Conservation (phyloP, 2,888 invertebrate genomes). For the Disparrhopalites patrizii region DNA sequence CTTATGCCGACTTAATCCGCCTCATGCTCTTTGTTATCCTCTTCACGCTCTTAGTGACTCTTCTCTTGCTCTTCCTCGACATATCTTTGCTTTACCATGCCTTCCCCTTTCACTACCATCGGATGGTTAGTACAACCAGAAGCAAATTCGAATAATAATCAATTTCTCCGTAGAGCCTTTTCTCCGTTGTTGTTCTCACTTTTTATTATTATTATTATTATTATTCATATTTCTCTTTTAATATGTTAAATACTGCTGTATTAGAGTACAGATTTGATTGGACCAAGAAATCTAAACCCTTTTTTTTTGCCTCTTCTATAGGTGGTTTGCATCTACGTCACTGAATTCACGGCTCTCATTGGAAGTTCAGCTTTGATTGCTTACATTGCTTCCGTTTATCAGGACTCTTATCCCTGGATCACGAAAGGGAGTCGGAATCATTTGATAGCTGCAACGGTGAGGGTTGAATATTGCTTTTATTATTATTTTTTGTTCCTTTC, state of each 20-base stretch:
- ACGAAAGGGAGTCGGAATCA: constrained; percentile 69
- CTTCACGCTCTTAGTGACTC: constrained; percentile 68
- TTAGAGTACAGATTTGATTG: too few relatives aligned
- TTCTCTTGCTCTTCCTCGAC: constrained; percentile 71
- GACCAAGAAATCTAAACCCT: too few relatives aligned
- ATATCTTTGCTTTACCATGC: constrained; percentile 72
- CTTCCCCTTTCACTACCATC: constrained; percentile 74
- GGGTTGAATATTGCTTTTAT: too few relatives aligned
- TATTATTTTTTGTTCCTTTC: too few relatives aligned
- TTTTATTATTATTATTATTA: too few relatives aligned
- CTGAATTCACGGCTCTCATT: constrained; percentile 51
- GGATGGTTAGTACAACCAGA: too few relatives aligned
- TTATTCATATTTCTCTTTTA: too few relatives aligned
- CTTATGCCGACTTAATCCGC: constrained; percentile 68
- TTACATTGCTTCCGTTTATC: constrained; percentile 57
- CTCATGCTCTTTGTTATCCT: constrained; percentile 74
- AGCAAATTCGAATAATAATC: too few relatives aligned
- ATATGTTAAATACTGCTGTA: too few relatives aligned
- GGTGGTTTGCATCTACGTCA: constrained; percentile 47
- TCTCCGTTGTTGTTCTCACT: too few relatives aligned
- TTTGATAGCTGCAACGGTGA: constrained; percentile 63
- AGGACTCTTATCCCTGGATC: constrained; percentile 64
- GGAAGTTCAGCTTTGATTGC: constrained; percentile 66
- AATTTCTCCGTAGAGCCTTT: too few relatives aligned
- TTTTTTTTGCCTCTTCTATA: constrained; percentile 30